Evolutionary conservation across 1,140 invertebrate species (phyloP).

Genomic region (Rhopalosiphum padi): DNA sequence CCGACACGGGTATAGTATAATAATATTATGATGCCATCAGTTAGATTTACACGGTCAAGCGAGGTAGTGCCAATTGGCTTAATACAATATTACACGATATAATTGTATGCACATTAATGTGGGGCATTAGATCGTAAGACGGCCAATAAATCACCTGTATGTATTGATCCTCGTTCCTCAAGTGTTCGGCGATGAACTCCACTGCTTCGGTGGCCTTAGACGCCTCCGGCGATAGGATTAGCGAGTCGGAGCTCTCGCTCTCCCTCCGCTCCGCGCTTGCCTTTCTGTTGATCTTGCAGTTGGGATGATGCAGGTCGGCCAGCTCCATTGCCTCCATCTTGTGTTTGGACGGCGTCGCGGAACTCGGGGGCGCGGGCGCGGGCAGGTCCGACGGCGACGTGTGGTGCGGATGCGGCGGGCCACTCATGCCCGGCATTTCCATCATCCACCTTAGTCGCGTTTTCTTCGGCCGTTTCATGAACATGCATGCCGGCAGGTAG

Average conservation of each 20-base stretch:
- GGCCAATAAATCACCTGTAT: slow-evolving; percentile 80
- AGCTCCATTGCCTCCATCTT: slow-evolving; percentile 94
- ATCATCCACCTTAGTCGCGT: slow-evolving; percentile 95
- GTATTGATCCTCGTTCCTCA: slow-evolving; percentile 95
- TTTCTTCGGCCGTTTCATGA: slow-evolving; percentile 92
- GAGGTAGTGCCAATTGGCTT: neutral
- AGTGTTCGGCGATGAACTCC: slow-evolving; percentile 97
- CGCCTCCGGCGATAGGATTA: slow-evolving; percentile 89
- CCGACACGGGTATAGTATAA: too few species aligned
- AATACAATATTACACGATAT: too few species aligned
- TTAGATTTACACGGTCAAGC: neutral
- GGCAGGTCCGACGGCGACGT: slow-evolving; percentile 79
- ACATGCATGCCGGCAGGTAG: slow-evolving; percentile 82
- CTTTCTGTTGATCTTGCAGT: slow-evolving; percentile 92
- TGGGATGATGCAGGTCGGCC: slow-evolving; percentile 92
- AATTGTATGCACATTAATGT: too few species aligned
- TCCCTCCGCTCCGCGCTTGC: slow-evolving; percentile 78
- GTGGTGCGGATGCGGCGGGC: slow-evolving; percentile 79
- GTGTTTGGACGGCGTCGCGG: slow-evolving; percentile 68
- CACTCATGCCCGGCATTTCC: slow-evolving; percentile 87
- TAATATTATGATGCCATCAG: neutral
- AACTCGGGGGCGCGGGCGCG: slow-evolving; percentile 72
- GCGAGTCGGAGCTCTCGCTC: slow-evolving; percentile 88
- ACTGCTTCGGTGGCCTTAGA: slow-evolving; percentile 96
- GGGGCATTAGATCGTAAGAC: neutral